Conservation (phyloP, 2,888 invertebrate genomes). For the Ochlodes sylvanus region DNA sequence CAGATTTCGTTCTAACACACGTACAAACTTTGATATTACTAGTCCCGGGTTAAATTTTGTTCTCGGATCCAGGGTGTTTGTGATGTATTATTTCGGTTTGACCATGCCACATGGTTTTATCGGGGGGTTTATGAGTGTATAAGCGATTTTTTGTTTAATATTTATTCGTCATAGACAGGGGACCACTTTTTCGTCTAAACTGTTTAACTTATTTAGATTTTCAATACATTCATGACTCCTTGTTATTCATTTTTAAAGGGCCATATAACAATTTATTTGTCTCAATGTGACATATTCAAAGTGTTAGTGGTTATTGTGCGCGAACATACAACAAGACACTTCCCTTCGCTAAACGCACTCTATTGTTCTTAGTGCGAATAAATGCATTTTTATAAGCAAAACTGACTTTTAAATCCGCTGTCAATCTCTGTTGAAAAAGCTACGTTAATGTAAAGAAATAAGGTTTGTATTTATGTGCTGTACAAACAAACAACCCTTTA, state of each 20-base stretch:
- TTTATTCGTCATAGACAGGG: too few relatives aligned
- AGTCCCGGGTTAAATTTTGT: too few relatives aligned
- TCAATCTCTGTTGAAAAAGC: neutral
- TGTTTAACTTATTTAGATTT: neutral
- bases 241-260: neutral
- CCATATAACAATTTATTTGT: neutral
- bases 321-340: slow-evolving; percentile 57
- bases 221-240: neutral
- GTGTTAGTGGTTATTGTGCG: slow-evolving; percentile 45
- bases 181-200: too few relatives aligned
- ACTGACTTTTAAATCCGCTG: slow-evolving; percentile 64
- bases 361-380: slow-evolving; percentile 73
- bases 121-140: too few relatives aligned
- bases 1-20: too few relatives aligned
- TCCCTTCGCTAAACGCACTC: slow-evolving; percentile 63
- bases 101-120: too few relatives aligned
- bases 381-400: slow-evolving; percentile 64
- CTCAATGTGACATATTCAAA: slow-evolving; percentile 42
- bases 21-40: too few relatives aligned
- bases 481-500: slow-evolving; percentile 45
- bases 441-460: slow-evolving; percentile 39
- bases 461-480: slow-evolving; percentile 40
- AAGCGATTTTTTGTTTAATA: too few relatives aligned
- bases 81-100: too few relatives aligned
- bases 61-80: too few relatives aligned